Evolutionary conservation across 2,797 vertebrate genomes (phyloP).

Genomic region (Schizothorax lantsangensis): DNA sequence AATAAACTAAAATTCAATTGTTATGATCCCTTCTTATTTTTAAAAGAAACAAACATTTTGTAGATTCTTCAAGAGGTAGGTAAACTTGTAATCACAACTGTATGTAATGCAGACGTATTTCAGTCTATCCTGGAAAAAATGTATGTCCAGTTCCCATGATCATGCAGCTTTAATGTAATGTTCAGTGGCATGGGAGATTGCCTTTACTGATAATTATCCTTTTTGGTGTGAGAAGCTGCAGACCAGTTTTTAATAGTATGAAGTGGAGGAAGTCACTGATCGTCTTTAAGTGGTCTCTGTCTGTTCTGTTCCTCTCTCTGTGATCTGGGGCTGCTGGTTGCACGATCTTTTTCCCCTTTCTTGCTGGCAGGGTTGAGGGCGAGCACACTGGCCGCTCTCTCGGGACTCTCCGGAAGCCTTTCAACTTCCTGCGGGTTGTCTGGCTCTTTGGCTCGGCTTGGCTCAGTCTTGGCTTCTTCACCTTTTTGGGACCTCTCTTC

Average conservation of each 20-base stretch:
- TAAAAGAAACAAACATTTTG: not conserved
- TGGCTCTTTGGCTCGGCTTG: constrained; percentile 40
- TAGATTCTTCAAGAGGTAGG: constrained; percentile 10
- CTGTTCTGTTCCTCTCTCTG: constrained; percentile 60
- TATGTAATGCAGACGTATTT: constrained; percentile 45
- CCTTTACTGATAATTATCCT: constrained; percentile 46
- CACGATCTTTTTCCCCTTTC: constrained; percentile 53
- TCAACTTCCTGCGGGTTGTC: constrained; percentile 59
- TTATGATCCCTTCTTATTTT: not conserved
- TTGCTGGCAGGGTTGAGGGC: constrained; percentile 60
- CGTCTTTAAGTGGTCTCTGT: constrained; percentile 58
- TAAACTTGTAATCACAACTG: constrained; percentile 32
- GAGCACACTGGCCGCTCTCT: constrained; percentile 59
- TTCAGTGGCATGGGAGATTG: constrained; percentile 47
- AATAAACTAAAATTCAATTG: not conserved
- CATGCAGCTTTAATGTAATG: constrained; percentile 59
- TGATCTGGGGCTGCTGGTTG: constrained; percentile 58
- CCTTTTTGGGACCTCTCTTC: constrained; percentile 53
- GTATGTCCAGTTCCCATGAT: constrained; percentile 47
- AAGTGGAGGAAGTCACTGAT: constrained; percentile 58
- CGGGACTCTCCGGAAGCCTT: constrained; percentile 53
- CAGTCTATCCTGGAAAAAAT: constrained; percentile 41
- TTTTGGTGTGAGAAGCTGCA: constrained; percentile 48
- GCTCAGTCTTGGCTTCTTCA: constrained; percentile 59
- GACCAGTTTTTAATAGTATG: constrained; percentile 51